Conservation (phyloP, 2,888 invertebrate species). For the Drosophila birchii region DNA sequence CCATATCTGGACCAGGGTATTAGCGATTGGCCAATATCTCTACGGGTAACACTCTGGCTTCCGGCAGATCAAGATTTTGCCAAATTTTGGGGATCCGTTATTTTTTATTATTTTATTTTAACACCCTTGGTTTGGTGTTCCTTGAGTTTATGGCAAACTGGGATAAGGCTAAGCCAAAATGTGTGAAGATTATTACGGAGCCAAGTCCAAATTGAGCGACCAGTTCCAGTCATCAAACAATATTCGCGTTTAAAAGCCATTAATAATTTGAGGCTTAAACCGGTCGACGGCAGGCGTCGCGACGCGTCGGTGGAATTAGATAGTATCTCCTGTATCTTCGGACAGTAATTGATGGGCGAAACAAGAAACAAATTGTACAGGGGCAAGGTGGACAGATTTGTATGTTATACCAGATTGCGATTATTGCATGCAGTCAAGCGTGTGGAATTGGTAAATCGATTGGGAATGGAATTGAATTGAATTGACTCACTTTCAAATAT, state of each 20-base stretch:
- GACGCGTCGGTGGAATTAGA: conserved; percentile 35
- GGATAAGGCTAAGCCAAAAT: conserved; percentile 20
- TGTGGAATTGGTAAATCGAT: conserved; percentile 17
- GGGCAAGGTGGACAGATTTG: conserved; percentile 29
- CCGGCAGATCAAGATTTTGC: conserved; percentile 20
- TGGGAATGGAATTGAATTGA: not conserved
- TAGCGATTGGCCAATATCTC: conserved; percentile 9
- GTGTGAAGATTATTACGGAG: conserved; percentile 9
- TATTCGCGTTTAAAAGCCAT: conserved; percentile 21
- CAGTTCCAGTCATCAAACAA: conserved; percentile 10
- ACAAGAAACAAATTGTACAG: conserved; percentile 35
- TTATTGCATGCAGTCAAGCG: conserved; percentile 14
- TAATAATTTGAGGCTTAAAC: conserved; percentile 29
- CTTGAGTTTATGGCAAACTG: conserved; percentile 4
- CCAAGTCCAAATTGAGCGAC: conserved; percentile 13
- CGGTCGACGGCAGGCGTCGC: conserved; percentile 31
- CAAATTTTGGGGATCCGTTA: conserved; percentile 1
- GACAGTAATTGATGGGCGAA: conserved; percentile 32
- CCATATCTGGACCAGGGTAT: conserved; percentile 29
- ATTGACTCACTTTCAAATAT: conserved; percentile 6
- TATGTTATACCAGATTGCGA: conserved; percentile 19
- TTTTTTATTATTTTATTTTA: conserved; percentile 3
- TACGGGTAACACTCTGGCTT: conserved; percentile 9
- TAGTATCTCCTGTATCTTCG: conserved; percentile 16
- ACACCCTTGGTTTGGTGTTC: conserved; percentile 3